Conservation (phyloP, 2,888 invertebrate genomes). For the Dynastes hyllus region DNA sequence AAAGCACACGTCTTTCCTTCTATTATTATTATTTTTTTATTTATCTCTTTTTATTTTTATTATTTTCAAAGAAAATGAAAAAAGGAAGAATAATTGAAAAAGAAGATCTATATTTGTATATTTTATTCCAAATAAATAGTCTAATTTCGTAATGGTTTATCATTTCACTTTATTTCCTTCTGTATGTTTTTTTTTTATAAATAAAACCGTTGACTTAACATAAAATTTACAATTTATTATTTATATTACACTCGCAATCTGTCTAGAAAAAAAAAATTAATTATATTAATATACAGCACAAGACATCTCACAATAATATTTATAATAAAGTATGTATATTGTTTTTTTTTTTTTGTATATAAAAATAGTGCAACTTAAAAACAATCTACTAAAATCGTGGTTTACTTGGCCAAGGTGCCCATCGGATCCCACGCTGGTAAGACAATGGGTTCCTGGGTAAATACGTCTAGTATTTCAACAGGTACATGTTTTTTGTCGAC, state of each 20-base stretch:
- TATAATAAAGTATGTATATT: slow-evolving; percentile 27
- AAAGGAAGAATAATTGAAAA: not conserved
- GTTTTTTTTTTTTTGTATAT: slow-evolving; percentile 27
- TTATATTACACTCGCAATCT: slow-evolving; percentile 33
- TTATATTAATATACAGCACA: slow-evolving; percentile 36
- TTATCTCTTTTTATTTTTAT: slow-evolving; percentile 26
- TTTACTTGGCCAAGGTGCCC: slow-evolving; percentile 82
- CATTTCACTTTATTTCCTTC: not conserved
- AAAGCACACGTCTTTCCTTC: slow-evolving; percentile 13
- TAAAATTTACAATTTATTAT: slow-evolving; percentile 38
- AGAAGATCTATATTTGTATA: slow-evolving; percentile 38
- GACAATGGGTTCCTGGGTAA: slow-evolving; percentile 82
- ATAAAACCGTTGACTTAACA: slow-evolving; percentile 16
- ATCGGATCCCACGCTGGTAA: slow-evolving; percentile 96
- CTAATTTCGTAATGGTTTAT: slow-evolving; percentile 25
- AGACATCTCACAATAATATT: slow-evolving; percentile 25
- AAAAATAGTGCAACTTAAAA: slow-evolving; percentile 37
- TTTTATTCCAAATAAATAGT: slow-evolving; percentile 41
- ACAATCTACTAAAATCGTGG: slow-evolving; percentile 2
- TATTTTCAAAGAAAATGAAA: slow-evolving; percentile 8
- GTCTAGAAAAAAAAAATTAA: slow-evolving; percentile 22
- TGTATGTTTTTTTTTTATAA: not conserved
- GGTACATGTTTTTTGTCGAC: slow-evolving; percentile 89
- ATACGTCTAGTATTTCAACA: slow-evolving; percentile 82
- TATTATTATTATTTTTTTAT: slow-evolving; percentile 21